A percentile compares a stretch with the other conserved stretches of the same genome.
phyloP scores from a whole-genome alignment of 2,888 invertebrate genomes.

The Melanostoma mellinum region DNA sequence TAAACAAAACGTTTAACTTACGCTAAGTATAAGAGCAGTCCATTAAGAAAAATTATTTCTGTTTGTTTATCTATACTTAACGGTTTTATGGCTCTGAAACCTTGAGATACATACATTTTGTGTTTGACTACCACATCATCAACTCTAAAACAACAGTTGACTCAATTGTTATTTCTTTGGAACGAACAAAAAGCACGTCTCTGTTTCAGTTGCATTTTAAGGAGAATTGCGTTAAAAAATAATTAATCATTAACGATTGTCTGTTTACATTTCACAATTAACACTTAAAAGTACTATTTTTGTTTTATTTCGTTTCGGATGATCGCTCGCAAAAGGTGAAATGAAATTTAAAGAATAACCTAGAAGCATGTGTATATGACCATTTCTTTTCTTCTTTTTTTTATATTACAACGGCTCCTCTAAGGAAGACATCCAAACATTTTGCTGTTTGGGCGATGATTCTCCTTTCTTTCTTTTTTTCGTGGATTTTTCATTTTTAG shows the following conservation, averaged over 20 bases:
- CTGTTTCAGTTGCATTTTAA: conserved; percentile 45
- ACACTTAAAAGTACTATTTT: conserved; percentile 62
- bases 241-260: conserved; percentile 49
- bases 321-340: conserved; percentile 50
- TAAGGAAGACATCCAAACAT: conserved; percentile 69
- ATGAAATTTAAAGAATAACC: conserved; percentile 4
- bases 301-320: conserved; percentile 39
- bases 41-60: conserved; percentile 63
- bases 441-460: conserved; percentile 36
- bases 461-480: conserved; percentile 15
- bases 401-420: conserved; percentile 17
- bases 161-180: conserved; percentile 54
- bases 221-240: conserved; percentile 32
- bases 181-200: conserved; percentile 6
- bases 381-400: conserved; percentile 9
- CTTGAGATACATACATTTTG: conserved; percentile 52
- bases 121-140: conserved; percentile 61
- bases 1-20: conserved; percentile 70
- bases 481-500: conserved; percentile 26
- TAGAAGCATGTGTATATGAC: not conserved
- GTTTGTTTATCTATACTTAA: conserved; percentile 71
- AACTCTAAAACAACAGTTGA: conserved; percentile 60
- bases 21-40: conserved; percentile 66
- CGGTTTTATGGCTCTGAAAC: conserved; percentile 61
- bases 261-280: conserved; percentile 70